phyloP scores from a whole-genome alignment of 2,113 vertebrate species.

The Petrocephalus microphthalmus region DNA sequence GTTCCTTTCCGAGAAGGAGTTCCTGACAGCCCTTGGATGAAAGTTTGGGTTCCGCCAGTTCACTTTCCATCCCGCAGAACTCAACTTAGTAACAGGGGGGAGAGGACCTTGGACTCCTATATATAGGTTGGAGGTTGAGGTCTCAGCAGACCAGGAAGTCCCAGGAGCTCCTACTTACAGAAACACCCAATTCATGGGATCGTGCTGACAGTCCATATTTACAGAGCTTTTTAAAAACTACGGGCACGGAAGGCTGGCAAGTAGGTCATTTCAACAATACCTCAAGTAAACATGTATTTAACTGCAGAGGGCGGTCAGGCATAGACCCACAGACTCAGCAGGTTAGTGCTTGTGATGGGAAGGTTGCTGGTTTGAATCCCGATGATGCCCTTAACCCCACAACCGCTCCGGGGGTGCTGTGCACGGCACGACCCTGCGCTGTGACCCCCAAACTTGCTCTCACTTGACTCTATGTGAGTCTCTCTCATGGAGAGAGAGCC shows the following conservation, averaged over 20 bases:
- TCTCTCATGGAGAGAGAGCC: not conserved
- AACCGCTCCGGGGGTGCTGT: not conserved
- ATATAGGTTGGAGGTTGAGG: not conserved
- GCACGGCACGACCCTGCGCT: not conserved
- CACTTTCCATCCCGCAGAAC: not conserved
- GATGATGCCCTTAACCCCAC: not conserved
- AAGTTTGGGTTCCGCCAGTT: not conserved
- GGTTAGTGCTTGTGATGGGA: not conserved
- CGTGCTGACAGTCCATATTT: not conserved
- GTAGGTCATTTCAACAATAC: not conserved
- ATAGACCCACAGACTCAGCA: not conserved
- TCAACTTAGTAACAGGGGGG: not conserved
- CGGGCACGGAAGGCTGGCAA: not conserved
- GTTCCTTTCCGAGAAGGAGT: not conserved
- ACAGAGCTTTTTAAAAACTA: not conserved
- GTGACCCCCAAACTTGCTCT: not conserved
- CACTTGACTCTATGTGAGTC: not conserved
- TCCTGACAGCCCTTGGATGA: slow-evolving; percentile 1
- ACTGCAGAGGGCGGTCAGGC: not conserved
- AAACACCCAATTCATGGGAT: not conserved
- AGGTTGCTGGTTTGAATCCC: not conserved
- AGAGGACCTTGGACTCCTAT: not conserved
- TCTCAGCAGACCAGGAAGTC: not conserved
- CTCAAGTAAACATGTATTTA: not conserved
- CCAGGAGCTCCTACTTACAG: not conserved